Evolutionary conservation across 2,888 invertebrate genomes (phyloP), one percentile per base, ranked within the genome.

Genomic region (Hypselothyrea guttata): DNA sequence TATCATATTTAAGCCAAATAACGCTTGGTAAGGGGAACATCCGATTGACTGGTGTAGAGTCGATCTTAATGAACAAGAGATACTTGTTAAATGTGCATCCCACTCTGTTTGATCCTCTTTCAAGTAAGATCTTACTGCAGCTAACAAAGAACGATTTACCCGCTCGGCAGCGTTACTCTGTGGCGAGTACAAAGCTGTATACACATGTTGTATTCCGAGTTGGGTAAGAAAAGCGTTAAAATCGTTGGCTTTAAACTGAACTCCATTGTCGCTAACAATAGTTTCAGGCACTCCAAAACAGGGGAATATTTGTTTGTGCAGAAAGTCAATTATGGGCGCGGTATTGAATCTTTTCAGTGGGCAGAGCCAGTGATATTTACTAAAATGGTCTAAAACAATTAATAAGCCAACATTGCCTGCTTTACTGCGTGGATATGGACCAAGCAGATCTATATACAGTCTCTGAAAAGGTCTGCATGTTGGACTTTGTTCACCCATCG

Each of bases 261-360:
- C 13, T 4, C 16, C 37, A 28, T 47, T 47, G 3, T 47, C 27
- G 8, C 37, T 47, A 0, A 47, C 35, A 1, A 47, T 16, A 1
- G 37, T 47, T 28, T 47, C 35, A 1, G 47, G 37, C 2, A 47
- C 37, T 2, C 35, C 37, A 27, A 28, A 47, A 47, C 47, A 47
- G 9, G 27, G 13, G 27, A 47, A 47, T 1, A 47, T 37, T 3
- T 37, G 8, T 1, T 27, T 15, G 2, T 27, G 4, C 9, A 38
- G 8, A 5, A 11, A 48, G 11, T 37, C 15, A 30, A 15, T 7
- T 7, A 47, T 33, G 1, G 22, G 13, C 0, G 3, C 4, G 0
- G 34, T 8, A 0, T 34, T 46, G 9, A 34, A 46, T 27, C 34
- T 46, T 3, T 13, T 35, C 1, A 30, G 16, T 2, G 48, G 38